Evolutionary conservation across 2,888 invertebrate species (phyloP).

Genomic region (Chironomus tentans): DNA sequence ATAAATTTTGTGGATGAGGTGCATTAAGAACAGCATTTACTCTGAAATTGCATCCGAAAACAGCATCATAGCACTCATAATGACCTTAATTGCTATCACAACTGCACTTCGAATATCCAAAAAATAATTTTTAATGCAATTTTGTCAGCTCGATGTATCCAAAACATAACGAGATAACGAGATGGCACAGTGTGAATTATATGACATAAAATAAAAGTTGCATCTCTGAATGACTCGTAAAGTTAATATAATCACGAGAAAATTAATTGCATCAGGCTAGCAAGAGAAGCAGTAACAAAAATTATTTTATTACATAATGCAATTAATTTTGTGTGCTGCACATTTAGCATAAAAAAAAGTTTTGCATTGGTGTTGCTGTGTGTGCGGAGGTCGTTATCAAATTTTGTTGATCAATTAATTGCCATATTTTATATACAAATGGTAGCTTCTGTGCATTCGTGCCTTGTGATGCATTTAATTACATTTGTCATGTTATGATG

Average conservation of each 20-base stretch:
- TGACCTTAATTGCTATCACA: background rate
- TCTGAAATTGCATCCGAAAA: background rate
- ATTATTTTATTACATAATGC: background rate
- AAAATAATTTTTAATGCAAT: too few relatives aligned
- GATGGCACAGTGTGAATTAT: too few relatives aligned
- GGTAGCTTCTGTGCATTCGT: background rate
- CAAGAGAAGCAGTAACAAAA: background rate
- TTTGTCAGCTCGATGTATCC: too few relatives aligned
- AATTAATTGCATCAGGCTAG: slow-evolving; percentile 15
- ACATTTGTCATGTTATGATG: background rate
- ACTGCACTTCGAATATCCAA: background rate
- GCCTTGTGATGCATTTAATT: background rate
- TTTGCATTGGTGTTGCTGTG: background rate
- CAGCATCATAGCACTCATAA: too few relatives aligned
- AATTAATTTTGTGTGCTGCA: slow-evolving; percentile 1
- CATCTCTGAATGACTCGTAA: background rate
- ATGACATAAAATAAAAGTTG: background rate
- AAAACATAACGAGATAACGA: too few relatives aligned
- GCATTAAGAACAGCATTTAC: too few relatives aligned
- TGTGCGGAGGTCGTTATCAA: slow-evolving; percentile 14
- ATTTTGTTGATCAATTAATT: slow-evolving; percentile 10
- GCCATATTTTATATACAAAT: too few relatives aligned
- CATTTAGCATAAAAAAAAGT: background rate
- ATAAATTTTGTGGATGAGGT: too few relatives aligned
- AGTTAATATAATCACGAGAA: slow-evolving; percentile 16